Conservation (phyloP, 2,888 invertebrate species). For the Buathra laborator region DNA sequence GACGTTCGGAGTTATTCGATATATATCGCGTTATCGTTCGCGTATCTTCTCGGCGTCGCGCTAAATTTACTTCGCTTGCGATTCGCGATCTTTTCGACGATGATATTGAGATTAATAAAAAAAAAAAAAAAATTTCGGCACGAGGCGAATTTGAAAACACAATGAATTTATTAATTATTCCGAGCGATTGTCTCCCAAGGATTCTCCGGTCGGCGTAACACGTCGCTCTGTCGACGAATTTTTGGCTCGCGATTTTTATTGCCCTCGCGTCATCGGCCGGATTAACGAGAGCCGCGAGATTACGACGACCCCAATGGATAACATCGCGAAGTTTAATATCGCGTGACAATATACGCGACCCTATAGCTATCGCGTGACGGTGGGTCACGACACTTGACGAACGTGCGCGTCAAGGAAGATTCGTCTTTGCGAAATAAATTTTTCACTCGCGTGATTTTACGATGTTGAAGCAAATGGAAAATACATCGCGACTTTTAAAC, state of each 20-base stretch:
- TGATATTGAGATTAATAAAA: background rate
- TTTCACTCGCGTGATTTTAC: background rate
- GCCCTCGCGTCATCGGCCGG: slow-evolving; percentile 24
- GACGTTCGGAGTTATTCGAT: background rate
- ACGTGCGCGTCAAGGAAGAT: background rate
- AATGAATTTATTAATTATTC: too few species aligned
- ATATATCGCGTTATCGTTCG: slow-evolving; percentile 2
- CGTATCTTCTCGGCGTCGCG: background rate
- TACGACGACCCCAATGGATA: slow-evolving; percentile 23
- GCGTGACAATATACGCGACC: slow-evolving; percentile 63
- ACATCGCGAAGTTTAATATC: slow-evolving; percentile 32
- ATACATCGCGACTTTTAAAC: background rate
- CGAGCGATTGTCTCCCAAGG: background rate
- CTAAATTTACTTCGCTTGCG: background rate
- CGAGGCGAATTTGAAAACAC: too few species aligned
- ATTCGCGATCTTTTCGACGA: background rate
- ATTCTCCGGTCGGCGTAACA: background rate
- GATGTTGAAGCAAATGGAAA: background rate
- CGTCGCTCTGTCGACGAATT: background rate
- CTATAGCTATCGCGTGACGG: slow-evolving; percentile 57
- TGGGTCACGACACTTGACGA: slow-evolving; percentile 57
- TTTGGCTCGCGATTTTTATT: slow-evolving; percentile 9
- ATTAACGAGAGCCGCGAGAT: slow-evolving; percentile 20
- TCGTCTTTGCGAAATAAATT: background rate
- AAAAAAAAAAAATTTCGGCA: background rate